Evolutionary conservation across 2,113 vertebrate species (phyloP).

Genomic region (Microcebus tavaratra): DNA sequence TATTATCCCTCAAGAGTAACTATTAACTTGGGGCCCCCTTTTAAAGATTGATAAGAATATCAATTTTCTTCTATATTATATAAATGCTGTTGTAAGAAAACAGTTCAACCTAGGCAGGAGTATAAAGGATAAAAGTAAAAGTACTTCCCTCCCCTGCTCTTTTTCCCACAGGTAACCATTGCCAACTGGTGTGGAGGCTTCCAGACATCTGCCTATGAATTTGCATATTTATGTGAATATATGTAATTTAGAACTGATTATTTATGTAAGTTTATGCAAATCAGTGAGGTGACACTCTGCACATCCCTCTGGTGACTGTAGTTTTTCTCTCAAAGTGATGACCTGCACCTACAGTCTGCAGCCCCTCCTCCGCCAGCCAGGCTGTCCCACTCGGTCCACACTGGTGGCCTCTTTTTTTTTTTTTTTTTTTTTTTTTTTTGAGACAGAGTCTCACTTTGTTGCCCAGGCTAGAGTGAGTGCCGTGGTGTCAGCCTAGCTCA

Average conservation of each 20-base stretch:
- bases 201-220: background rate
- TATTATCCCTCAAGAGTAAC: background rate
- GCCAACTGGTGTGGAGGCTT: background rate
- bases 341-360: background rate
- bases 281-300: background rate
- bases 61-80: background rate
- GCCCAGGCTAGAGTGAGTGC: no score
- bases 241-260: background rate
- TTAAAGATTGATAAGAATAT: background rate
- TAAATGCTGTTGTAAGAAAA: background rate
- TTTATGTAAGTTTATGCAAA: background rate
- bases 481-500: no score
- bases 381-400: accelerated
- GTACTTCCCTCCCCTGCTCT: background rate
- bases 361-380: background rate
- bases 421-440: no score
- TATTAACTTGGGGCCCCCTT: background rate
- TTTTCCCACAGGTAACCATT: background rate
- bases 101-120: background rate
- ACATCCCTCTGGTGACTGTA: background rate
- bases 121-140: background rate
- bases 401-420: background rate
- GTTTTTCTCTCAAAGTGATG: no score
- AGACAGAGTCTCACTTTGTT: no score
- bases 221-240: background rate